Evolutionary conservation across 2,797 vertebrate species (phyloP).

Genomic region (Sebastes hubbsi): DNA sequence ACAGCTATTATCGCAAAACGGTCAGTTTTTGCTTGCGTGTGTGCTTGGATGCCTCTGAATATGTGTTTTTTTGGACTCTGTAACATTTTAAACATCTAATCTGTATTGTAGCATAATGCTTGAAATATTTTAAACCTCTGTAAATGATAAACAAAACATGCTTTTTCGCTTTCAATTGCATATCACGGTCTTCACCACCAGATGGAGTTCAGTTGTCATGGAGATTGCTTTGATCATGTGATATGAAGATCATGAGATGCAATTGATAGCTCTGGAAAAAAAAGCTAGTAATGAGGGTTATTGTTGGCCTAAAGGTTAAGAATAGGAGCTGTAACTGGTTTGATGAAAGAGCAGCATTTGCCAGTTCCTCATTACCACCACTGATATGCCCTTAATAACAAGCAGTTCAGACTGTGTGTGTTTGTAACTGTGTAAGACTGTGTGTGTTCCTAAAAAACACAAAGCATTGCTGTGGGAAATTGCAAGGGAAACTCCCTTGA

Average conservation of each 20-base stretch:
- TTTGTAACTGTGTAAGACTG: background rate
- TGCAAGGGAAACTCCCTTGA: background rate
- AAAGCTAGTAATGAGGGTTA: background rate
- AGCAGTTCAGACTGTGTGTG: background rate
- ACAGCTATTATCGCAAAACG: background rate
- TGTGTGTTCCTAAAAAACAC: background rate
- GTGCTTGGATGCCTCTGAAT: background rate
- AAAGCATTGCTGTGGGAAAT: background rate
- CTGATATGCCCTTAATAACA: background rate
- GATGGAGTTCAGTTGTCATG: background rate
- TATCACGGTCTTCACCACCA: background rate
- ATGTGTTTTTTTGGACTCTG: background rate
- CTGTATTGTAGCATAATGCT: too few relatives aligned
- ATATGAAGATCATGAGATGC: background rate
- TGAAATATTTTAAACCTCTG: background rate
- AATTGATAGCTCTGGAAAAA: background rate
- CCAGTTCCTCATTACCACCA: background rate
- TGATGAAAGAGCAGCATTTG: background rate
- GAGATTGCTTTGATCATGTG: background rate
- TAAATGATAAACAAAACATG: background rate
- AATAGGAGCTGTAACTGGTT: background rate
- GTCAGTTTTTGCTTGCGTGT: background rate
- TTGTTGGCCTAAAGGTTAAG: background rate
- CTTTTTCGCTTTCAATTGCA: background rate
- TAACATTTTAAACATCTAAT: background rate